Evolutionary conservation across 2,888 invertebrate species (phyloP), one percentile per base, ranked within the genome.

Genomic region (Eristalis intricaria): DNA sequence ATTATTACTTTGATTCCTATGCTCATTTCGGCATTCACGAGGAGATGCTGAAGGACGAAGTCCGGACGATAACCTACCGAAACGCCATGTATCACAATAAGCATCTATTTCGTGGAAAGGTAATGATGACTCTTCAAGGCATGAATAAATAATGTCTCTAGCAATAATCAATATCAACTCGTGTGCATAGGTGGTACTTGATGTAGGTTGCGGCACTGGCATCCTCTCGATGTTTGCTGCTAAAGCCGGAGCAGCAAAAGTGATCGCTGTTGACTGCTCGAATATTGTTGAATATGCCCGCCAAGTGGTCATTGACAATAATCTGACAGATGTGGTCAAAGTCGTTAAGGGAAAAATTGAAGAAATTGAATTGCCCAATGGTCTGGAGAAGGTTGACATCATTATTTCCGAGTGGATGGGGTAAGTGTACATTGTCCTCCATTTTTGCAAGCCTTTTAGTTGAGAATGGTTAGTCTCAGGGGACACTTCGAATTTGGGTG

Each of bases 11-110:
- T 93, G 99, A 99, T 94, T 99, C 99, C 0, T 99, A 99, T 93
- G 99, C 99, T 69, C 99, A 99, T 94, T 99, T 99, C 93, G 99
- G 99, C 64, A 99, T 99, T 90, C 99, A 99, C 92, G 99, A 99
- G 94, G 99, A 99, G 94, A 99, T 99, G 99, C 94, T 99, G 88
- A 99, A 99, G 94, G 99, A 99, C 93, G 99, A 99, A 95, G 99
- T 99, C 35, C 95, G 99, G 76, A 99, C 99, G 19, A 95, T 98
- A 87, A 99, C 99, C 0, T 99, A 99, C 93, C 96, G 99, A 75
- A 99, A 99, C 92, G 98, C 99, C 13, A 99, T 99, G 97, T 98
- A 98, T 92, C 99, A 99, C 94, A 99, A 99, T 94, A 98, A 98
- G 94, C 99, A 99, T 94, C 95, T 99, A 86, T 99, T 99, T 93